Base-by-base conservation (phyloP, 2,888 invertebrate genomes). In the Lochmaea crataegi region DNA sequence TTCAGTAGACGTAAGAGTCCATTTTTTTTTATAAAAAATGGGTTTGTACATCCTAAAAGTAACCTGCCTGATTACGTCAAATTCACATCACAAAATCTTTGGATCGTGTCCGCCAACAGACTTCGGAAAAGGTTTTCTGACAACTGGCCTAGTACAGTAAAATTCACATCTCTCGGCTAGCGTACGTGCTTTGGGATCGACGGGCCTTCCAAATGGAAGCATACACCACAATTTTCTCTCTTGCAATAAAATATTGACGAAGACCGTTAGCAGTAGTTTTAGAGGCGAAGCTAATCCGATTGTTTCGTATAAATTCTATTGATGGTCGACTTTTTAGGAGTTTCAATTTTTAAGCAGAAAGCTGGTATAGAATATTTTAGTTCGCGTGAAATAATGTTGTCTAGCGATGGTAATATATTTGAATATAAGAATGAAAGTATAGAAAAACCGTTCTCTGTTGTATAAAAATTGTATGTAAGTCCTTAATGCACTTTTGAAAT, bases 181-280 rank as follows among this genome's bases (percentile, higher is more conserved):
- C 9, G 60, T 38, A 60, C 60, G 60, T 60, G 60, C 60, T 60
- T 38, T 5, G 32, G 38, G 60, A 60, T 38, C 32, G 38, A 32
- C 32, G 38, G 60, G n/a, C 60, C 32, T 60, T 60, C 38, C 60
- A 60, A 38, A 60, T 38, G n/a, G 60, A 32, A 38, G n/a, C 38
- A n/a, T 38, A 60, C 38, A 38, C 60, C 60, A 60, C 26, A 38
- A 57, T 67, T 67, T 56, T 67, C 67, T 42, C 22, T 38, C 14
- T 26, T 58, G 32, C 32, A 53, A 32, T 67, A 41, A 67, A 67
- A 67, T 67, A 67, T 67, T 67, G 67, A 67, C 57, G 67, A 67
- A 58, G 42, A 51, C 67, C 67, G 56, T 67, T 67, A 57, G 67
- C 67, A 57, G 67, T 67, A 67, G 57, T 57, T 67, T 65, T 65